These are phyloP conservation scores for Tenthredo distinguenda DNA, from an alignment of 2,888 invertebrate genomes.

Conservation along the genomic window DNA sequence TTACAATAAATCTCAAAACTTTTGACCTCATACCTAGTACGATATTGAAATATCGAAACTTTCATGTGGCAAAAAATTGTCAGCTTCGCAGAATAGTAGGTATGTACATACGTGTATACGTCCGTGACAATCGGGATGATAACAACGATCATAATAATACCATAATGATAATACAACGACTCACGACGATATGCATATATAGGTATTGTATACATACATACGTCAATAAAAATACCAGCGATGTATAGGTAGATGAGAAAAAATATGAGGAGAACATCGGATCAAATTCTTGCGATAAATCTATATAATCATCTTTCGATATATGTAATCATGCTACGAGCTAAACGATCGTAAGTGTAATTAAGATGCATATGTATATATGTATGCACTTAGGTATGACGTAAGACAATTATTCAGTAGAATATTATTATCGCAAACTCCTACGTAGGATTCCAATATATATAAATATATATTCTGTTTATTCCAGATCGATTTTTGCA, in stretches of 20 bases:
- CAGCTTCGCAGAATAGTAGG: background rate
- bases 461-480: background rate
- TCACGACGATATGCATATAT: background rate
- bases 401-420: background rate
- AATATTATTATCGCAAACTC: background rate
- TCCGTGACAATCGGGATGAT: background rate
- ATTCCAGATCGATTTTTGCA: background rate
- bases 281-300: background rate
- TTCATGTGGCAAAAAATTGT: background rate
- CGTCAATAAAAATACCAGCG: background rate
- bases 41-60: background rate
- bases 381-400: background rate
- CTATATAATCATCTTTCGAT: background rate
- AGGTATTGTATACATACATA: background rate
- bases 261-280: background rate
- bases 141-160: background rate
- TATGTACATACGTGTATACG: background rate
- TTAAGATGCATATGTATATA: background rate
- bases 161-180: background rate
- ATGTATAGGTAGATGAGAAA: background rate
- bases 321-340: background rate
- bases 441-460: background rate
- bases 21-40: background rate
- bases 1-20: background rate
- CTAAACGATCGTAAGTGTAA: background rate